A percentile compares a stretch with the other conserved stretches of the same genome.
These are phyloP conservation scores for Sminthopsis crassicaudata DNA, from an alignment of 2,113 vertebrate species.

Conservation along the genomic window DNA sequence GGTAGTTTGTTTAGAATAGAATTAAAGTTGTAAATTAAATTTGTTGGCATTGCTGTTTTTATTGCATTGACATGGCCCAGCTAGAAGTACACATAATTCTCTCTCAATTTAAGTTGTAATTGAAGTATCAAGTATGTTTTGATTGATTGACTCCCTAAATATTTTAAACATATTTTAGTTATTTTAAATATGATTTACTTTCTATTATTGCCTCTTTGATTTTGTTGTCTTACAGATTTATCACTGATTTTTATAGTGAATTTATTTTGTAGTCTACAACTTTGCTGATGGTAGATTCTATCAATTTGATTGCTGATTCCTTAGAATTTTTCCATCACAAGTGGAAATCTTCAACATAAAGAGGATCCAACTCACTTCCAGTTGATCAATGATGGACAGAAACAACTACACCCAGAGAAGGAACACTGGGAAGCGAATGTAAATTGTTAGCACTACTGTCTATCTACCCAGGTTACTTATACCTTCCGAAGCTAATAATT, in stretches of 20 bases:
- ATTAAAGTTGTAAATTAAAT: background rate
- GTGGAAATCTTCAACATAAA: too few species aligned
- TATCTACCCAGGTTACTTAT: too few species aligned
- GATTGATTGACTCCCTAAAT: background rate
- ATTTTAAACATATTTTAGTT: background rate
- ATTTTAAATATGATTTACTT: background rate
- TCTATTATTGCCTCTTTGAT: background rate
- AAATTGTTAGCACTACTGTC: too few species aligned
- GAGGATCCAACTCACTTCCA: too few species aligned
- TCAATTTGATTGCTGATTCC: background rate
- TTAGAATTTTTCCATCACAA: background rate
- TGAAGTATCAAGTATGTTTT: background rate
- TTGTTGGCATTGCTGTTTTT: background rate
- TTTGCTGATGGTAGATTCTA: background rate
- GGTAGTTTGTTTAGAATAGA: background rate
- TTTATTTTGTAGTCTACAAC: background rate
- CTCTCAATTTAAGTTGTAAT: background rate
- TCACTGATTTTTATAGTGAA: background rate
- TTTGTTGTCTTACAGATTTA: background rate
- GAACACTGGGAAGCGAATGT: too few species aligned
- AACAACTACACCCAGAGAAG: too few species aligned
- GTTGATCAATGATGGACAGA: too few species aligned
- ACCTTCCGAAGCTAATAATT: too few species aligned
- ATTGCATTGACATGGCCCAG: background rate
- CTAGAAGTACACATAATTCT: background rate